phyloP scores from a whole-genome alignment of 1,140 invertebrate genomes.

The Archivesica marissinica region DNA sequence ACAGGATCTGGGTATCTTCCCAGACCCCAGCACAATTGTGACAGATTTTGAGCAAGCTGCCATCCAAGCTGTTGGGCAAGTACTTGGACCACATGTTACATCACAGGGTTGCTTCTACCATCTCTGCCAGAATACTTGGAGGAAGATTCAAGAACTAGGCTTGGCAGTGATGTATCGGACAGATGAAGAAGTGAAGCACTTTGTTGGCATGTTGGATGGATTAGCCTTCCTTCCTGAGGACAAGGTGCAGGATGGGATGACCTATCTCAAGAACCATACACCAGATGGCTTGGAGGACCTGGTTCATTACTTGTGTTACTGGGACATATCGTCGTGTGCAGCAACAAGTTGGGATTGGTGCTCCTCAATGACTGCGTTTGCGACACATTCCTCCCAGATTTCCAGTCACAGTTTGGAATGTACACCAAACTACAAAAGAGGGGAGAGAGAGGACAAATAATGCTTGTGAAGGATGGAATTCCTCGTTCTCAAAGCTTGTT shows the following conservation, averaged over 20 bases:
- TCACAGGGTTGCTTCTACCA: too few relatives aligned
- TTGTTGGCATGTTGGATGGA: too few relatives aligned
- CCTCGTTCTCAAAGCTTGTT: conserved; percentile 25
- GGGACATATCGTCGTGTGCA: too few relatives aligned
- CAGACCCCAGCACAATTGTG: background rate
- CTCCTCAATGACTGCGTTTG: too few relatives aligned
- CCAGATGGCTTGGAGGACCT: background rate
- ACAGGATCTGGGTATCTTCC: background rate
- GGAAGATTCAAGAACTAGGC: too few relatives aligned
- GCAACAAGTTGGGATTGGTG: too few relatives aligned
- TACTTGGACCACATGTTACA: background rate
- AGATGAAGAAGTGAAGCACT: too few relatives aligned
- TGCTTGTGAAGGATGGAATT: conserved; percentile 53
- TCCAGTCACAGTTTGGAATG: conserved; percentile 46
- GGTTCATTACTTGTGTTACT: conserved; percentile 22
- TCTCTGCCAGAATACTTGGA: too few relatives aligned
- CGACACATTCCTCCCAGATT: conserved; percentile 38
- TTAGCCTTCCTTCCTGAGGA: too few relatives aligned
- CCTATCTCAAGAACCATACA: too few relatives aligned
- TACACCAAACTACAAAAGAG: conserved; percentile 21
- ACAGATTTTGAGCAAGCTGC: conserved; percentile 44
- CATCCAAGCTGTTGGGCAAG: background rate
- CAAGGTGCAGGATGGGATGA: too few relatives aligned
- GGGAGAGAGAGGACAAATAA: conserved; percentile 37
- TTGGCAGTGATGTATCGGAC: too few relatives aligned